Conservation (phyloP, 2,113 vertebrate species). For the Gallinago undulata region DNA sequence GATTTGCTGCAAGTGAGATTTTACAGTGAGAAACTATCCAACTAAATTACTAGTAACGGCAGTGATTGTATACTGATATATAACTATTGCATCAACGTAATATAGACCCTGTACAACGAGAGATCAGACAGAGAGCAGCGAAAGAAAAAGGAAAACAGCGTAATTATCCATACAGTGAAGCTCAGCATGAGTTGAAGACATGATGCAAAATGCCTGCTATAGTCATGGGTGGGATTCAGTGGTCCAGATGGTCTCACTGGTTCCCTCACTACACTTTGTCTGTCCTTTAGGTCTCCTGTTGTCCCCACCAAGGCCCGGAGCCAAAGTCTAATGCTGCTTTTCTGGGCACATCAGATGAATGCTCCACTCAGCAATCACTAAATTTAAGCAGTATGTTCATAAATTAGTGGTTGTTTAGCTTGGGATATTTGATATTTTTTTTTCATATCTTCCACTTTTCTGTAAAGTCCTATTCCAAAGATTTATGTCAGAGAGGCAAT, state of each 20-base stretch:
- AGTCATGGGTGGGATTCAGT: not conserved
- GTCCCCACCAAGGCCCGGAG: not conserved
- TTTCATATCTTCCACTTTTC: not conserved
- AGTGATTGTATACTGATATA: not conserved
- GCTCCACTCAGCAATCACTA: not conserved
- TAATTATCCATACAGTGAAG: not conserved
- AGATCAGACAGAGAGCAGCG: not conserved
- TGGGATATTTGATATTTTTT: not conserved
- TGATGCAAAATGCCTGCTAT: not conserved
- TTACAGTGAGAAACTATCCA: not conserved
- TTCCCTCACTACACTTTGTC: not conserved
- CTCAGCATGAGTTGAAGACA: not conserved
- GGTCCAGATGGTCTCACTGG: not conserved
- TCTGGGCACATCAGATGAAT: not conserved
- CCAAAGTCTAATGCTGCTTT: not conserved
- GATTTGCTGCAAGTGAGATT: not conserved
- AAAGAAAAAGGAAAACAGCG: not conserved
- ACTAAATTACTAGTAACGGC: not conserved
- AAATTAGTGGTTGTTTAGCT: not conserved
- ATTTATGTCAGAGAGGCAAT: constrained; percentile 48
- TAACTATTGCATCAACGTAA: not conserved
- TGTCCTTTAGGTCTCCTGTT: not conserved
- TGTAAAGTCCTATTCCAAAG: constrained; percentile 6
- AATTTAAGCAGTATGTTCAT: not conserved
- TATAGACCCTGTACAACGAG: not conserved